phyloP scores from a whole-genome alignment of 2,888 invertebrate species.

The Unio pictorum region DNA sequence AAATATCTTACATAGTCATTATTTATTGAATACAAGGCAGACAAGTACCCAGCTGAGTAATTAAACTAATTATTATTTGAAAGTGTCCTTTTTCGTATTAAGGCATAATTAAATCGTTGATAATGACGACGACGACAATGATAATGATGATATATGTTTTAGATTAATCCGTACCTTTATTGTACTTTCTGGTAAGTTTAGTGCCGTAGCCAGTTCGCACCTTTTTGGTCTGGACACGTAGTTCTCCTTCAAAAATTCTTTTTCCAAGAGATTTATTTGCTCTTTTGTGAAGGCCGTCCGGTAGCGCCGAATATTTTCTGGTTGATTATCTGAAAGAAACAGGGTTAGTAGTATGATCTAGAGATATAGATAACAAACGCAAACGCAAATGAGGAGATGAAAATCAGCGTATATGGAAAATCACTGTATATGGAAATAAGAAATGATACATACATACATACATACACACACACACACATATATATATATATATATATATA shows the following conservation, averaged over 20 bases:
- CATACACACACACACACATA: too few relatives aligned
- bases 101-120: neutral
- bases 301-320: slow-evolving; percentile 77
- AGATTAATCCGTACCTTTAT: slow-evolving; percentile 86
- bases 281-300: slow-evolving; percentile 97
- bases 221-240: slow-evolving; percentile 96
- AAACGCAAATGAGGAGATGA: slow-evolving; percentile 3
- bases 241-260: slow-evolving; percentile 97
- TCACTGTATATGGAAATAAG: too few relatives aligned
- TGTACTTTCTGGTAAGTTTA: slow-evolving; percentile 95
- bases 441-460: too few relatives aligned
- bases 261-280: slow-evolving; percentile 91
- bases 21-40: too few relatives aligned
- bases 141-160: neutral
- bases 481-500: too few relatives aligned
- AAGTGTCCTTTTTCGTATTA: neutral
- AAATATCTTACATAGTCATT: too few relatives aligned
- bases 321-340: too few relatives aligned
- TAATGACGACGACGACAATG: neutral
- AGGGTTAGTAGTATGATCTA: too few relatives aligned
- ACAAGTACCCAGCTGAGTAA: too few relatives aligned
- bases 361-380: too few relatives aligned
- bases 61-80: neutral
- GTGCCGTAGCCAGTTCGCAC: slow-evolving; percentile 93
- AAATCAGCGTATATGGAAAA: slow-evolving; percentile 11